A percentile compares a stretch with the other conserved stretches of the same genome.
These are phyloP conservation scores for Fragum whitleyi DNA, from an alignment of 2,888 invertebrate species.

Conservation along the genomic window DNA sequence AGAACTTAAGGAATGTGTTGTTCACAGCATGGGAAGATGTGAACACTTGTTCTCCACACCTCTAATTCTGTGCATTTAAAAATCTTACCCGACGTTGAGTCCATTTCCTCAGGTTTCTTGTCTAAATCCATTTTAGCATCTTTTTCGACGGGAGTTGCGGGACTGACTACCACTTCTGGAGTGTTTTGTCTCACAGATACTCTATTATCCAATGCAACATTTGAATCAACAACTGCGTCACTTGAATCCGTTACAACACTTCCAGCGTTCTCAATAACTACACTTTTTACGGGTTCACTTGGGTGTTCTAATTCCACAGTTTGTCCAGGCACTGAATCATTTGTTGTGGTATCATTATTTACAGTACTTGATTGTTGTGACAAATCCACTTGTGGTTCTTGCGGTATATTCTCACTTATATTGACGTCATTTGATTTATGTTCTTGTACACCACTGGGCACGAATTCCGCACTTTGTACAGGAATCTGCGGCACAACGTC, in stretches of 20 bases:
- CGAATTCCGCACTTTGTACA: background rate
- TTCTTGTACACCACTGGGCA: background rate
- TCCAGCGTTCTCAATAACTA: background rate
- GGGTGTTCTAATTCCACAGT: background rate
- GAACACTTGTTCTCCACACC: no score
- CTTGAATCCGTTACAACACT: background rate
- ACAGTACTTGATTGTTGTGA: background rate
- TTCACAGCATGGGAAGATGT: no score
- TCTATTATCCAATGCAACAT: background rate
- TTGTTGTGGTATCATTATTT: background rate
- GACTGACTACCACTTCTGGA: slow-evolving; percentile 60
- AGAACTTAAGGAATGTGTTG: no score
- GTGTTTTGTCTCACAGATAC: slow-evolving; percentile 19
- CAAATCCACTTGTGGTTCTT: background rate
- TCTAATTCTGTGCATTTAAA: no score
- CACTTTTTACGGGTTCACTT: slow-evolving; percentile 10
- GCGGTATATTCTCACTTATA: background rate
- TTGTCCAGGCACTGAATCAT: slow-evolving; percentile 17
- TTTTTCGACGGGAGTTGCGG: slow-evolving; percentile 63
- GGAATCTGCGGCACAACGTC: slow-evolving; percentile 6
- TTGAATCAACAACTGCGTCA: background rate
- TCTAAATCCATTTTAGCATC: slow-evolving; percentile 51
- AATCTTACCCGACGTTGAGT: background rate
- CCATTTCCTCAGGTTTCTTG: slow-evolving; percentile 24
- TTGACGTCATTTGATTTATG: background rate